phyloP scores from a whole-genome alignment of 2,113 vertebrate species.

The Dasyornis broadbenti region DNA sequence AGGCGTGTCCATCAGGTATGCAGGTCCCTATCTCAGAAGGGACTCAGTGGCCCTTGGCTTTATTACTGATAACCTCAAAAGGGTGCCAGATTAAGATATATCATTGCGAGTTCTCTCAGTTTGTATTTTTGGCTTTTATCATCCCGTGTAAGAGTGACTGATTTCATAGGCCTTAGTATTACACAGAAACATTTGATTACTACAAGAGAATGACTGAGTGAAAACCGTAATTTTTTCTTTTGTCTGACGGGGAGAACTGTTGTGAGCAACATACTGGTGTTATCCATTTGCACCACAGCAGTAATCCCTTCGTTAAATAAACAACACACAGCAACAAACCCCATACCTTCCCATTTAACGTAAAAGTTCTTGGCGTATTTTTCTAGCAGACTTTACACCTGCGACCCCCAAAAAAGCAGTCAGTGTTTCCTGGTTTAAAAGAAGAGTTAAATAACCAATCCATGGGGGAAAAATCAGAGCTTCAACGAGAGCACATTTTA shows the following conservation, averaged over 20 bases:
- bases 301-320: background rate
- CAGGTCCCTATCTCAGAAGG: background rate
- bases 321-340: background rate
- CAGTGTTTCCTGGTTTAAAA: background rate
- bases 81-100: background rate
- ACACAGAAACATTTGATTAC: background rate
- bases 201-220: background rate
- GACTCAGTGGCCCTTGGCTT: background rate
- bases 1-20: background rate
- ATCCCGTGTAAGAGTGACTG: background rate
- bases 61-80: background rate
- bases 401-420: background rate
- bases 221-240: accelerated
- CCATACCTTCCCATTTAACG: background rate
- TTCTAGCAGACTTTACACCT: background rate
- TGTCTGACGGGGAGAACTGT: background rate
- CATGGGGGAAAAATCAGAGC: accelerated
- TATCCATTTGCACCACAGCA: background rate
- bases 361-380: background rate
- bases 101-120: background rate
- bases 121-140: background rate
- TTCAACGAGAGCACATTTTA: accelerated
- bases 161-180: background rate
- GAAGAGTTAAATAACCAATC: background rate
- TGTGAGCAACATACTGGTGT: accelerated